These are phyloP conservation scores for Pedetes capensis DNA, from an alignment of 2,113 vertebrate genomes.

Conservation along the genomic window DNA sequence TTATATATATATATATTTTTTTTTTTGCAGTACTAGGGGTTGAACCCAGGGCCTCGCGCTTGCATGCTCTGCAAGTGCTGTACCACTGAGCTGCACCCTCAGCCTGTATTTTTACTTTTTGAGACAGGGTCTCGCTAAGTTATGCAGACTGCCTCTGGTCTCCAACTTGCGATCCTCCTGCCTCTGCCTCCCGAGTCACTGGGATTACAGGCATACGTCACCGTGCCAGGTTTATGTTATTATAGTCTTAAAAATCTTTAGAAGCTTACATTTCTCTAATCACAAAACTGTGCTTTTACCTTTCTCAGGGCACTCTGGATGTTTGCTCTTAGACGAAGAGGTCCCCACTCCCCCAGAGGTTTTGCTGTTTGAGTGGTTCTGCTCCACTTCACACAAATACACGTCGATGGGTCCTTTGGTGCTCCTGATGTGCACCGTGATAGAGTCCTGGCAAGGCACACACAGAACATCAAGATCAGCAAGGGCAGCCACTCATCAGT, in stretches of 20 bases:
- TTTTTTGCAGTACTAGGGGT: too few species aligned
- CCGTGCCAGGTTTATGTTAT: too few species aligned
- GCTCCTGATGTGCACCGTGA: constrained; percentile 91
- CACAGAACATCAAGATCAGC: background rate
- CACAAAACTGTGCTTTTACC: constrained; percentile 34
- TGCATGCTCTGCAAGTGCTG: too few species aligned
- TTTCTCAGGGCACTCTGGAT: background rate
- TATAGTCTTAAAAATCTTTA: background rate
- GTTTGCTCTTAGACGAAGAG: constrained; percentile 35
- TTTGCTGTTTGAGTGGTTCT: constrained; percentile 36
- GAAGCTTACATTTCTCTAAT: background rate
- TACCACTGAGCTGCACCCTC: too few species aligned
- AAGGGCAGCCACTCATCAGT: rapidly evolving
- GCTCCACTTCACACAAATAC: constrained; percentile 86
- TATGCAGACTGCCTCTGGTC: too few species aligned
- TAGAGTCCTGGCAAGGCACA: constrained; percentile 84
- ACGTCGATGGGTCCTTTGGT: constrained; percentile 90
- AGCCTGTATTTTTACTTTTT: too few species aligned
- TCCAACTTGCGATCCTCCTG: too few species aligned
- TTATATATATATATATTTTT: too few species aligned
- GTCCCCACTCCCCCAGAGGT: constrained; percentile 1
- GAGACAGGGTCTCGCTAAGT: too few species aligned
- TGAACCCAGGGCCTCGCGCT: too few species aligned
- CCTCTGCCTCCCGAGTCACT: too few species aligned
- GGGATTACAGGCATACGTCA: too few species aligned